phyloP scores from a whole-genome alignment of 2,113 vertebrate genomes.

The Symphodus melops region DNA sequence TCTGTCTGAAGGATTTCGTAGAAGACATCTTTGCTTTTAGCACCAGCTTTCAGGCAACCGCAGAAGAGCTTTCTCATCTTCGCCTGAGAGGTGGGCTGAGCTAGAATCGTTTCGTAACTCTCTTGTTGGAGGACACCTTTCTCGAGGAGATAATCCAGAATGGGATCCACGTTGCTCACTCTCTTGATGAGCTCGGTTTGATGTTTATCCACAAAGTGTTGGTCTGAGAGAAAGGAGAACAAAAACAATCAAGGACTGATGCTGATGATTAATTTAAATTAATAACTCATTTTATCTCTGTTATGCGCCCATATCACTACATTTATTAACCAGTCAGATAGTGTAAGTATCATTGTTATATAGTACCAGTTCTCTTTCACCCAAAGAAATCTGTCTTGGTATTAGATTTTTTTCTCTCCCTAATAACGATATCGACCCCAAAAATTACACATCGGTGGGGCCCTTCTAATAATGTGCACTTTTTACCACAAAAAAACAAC shows the following conservation, averaged over 20 bases:
- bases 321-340: too few relatives aligned
- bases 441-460: too few relatives aligned
- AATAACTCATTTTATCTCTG: too few relatives aligned
- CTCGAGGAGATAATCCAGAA: constrained; percentile 63
- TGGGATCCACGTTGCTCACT: not conserved
- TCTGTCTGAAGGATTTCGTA: not conserved
- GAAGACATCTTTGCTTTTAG: constrained; percentile 19
- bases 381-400: too few relatives aligned
- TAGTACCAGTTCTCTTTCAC: too few relatives aligned
- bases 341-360: too few relatives aligned
- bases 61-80: constrained; percentile 16
- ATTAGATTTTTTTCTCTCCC: too few relatives aligned
- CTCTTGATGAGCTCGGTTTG: fast-evolving
- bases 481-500: too few relatives aligned
- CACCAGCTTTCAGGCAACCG: not conserved
- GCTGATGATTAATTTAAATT: too few relatives aligned
- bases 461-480: too few relatives aligned
- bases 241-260: not conserved
- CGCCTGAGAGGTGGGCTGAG: fast-evolving
- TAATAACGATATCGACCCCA: too few relatives aligned
- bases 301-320: too few relatives aligned
- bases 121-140: not conserved
- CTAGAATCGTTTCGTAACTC: not conserved
- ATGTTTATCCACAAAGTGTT: constrained; percentile 68
- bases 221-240: constrained; percentile 4